Percentiles rank a stretch among this genome's conserved stretches.
phyloP scores from a whole-genome alignment of 2,888 invertebrate species.

The Andrena marginata region DNA sequence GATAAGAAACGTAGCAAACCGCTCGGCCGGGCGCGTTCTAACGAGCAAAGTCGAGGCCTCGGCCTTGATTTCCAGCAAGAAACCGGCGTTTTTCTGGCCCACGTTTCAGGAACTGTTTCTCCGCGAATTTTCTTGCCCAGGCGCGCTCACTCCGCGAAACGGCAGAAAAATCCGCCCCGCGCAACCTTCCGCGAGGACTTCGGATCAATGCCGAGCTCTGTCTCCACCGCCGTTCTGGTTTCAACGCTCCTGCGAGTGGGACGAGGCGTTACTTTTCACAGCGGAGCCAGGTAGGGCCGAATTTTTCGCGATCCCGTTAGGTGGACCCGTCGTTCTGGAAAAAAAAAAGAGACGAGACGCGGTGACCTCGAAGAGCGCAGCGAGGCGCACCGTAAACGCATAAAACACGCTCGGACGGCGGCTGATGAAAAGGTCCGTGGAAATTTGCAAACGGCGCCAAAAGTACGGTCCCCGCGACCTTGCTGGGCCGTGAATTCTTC shows the following conservation, averaged over 20 bases:
- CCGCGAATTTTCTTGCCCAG: constrained; percentile 33
- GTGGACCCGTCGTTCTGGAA: constrained; percentile 42
- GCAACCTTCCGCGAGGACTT: constrained; percentile 26
- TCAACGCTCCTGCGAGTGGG: neutral
- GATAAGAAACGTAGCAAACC: constrained; percentile 5
- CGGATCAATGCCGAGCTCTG: neutral
- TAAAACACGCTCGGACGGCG: constrained; percentile 66
- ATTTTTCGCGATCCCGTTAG: constrained; percentile 73
- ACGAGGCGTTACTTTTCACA: constrained; percentile 51
- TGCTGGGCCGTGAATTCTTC: constrained; percentile 53
- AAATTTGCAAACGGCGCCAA: constrained; percentile 67
- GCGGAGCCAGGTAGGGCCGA: constrained; percentile 59
- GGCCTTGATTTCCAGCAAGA: constrained; percentile 65
- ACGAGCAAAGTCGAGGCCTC: constrained; percentile 65
- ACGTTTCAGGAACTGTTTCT: constrained; percentile 31
- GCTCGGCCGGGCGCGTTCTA: constrained; percentile 32
- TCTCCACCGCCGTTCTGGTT: constrained; percentile 5
- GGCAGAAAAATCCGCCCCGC: constrained; percentile 25
- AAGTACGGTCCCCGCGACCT: constrained; percentile 75
- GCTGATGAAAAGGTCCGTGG: constrained; percentile 23
- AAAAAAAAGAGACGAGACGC: constrained; percentile 52
- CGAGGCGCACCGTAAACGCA: constrained; percentile 71
- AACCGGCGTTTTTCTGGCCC: constrained; percentile 50
- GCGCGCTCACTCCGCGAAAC: constrained; percentile 38
- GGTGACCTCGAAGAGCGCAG: constrained; percentile 65